These are phyloP conservation scores for Leptinotarsa tumamoca DNA, from an alignment of 2,888 invertebrate genomes.

Conservation along the genomic window DNA sequence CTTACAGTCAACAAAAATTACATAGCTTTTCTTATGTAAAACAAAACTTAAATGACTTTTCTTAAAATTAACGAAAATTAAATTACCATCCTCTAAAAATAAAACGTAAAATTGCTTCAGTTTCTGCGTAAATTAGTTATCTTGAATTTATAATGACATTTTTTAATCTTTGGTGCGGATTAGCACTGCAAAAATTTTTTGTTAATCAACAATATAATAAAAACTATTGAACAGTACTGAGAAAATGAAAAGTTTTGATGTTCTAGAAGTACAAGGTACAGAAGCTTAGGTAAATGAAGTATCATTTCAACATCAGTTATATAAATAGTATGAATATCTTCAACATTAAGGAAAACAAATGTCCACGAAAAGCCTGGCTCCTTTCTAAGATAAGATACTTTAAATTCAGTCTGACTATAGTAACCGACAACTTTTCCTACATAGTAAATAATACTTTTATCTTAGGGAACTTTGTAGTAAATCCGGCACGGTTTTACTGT, in stretches of 20 bases:
- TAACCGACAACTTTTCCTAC: not conserved
- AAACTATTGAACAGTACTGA: not conserved
- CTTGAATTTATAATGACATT: not conserved
- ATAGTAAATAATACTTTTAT: not conserved
- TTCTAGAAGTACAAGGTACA: not conserved
- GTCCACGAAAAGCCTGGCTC: not conserved
- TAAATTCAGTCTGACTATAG: not conserved
- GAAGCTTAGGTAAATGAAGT: not conserved
- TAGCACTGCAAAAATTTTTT: not conserved
- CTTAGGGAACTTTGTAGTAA: not conserved
- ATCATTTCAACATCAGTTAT: slow-evolving; percentile 2
- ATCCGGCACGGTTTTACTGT: too few relatives aligned
- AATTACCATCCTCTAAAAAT: not conserved
- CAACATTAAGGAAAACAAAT: not conserved
- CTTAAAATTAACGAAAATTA: not conserved
- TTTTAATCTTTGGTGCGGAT: not conserved
- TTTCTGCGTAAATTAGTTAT: not conserved
- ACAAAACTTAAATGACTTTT: too few relatives aligned
- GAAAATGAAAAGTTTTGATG: not conserved
- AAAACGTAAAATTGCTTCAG: not conserved
- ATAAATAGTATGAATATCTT: not conserved
- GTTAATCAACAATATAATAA: not conserved
- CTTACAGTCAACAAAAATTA: too few relatives aligned
- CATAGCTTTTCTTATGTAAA: too few relatives aligned
- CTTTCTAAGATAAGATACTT: not conserved